phyloP scores from a whole-genome alignment of 2,797 vertebrate species.

The Cynopterus sphinx region DNA sequence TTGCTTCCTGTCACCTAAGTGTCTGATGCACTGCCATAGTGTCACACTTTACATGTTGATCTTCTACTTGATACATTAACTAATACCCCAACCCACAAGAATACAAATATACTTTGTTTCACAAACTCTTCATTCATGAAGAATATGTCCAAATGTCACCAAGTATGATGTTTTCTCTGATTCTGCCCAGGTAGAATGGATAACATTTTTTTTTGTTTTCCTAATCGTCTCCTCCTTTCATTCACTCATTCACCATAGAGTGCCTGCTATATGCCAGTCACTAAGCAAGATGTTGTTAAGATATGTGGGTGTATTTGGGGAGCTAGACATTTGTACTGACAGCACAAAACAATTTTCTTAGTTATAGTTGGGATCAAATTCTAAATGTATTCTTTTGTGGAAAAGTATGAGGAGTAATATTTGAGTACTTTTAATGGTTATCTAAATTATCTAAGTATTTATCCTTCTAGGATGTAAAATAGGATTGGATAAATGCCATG shows the following conservation, averaged over 20 bases:
- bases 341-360: background rate
- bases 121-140: background rate
- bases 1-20: background rate
- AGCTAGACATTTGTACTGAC: background rate
- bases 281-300: background rate
- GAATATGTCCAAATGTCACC: background rate
- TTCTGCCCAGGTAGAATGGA: background rate
- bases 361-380: background rate
- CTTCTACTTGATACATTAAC: background rate
- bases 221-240: background rate
- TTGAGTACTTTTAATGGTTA: background rate
- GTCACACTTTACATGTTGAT: background rate
- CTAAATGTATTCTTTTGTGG: background rate
- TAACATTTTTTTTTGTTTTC: conserved; percentile 1
- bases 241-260: background rate
- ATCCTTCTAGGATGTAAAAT: background rate
- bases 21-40: fast-evolving
- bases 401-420: background rate
- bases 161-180: background rate
- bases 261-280: background rate
- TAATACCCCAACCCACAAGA: background rate
- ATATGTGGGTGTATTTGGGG: background rate
- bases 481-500: background rate
- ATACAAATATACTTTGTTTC: background rate
- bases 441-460: background rate